Evolutionary conservation across 1,140 invertebrate species (phyloP), one percentile per base, ranked within the genome.

Genomic region (Drosophila ohnishii): DNA sequence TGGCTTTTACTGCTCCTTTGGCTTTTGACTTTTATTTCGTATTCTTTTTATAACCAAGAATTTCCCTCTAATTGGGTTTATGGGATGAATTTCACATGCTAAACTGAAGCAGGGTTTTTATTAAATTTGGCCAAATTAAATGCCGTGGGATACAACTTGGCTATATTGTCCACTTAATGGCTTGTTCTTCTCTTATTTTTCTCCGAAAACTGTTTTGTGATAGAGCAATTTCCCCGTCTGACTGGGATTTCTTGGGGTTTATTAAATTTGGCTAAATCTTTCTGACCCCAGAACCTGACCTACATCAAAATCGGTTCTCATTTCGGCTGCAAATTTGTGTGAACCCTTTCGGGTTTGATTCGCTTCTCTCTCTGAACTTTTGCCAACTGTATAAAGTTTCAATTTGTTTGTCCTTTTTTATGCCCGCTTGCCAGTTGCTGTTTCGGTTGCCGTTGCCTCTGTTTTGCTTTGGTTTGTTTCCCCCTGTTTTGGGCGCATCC

Each of bases 351-450:
- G 65, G 67, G 67, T 57, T 57, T 70, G 67, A 70, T 71, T 72
- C 63, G 71, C 28, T 40, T 25, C 44, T 13, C n/a, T 13, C 44
- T 22, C 9, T 25, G 44, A 72, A 71, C 69, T 71, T 71, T 59
- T 67, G 28, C 72, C 72, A 75, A 75, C 71, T 75, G 72, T 75
- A 57, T 75, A 65, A 65, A 75, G 71, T 76, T 76, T 76, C 56
- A 76, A 76, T 70, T 77, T 72, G 66, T 50, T 72, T 72, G 69
- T 72, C 66, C 55, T 59, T 71, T 72, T 53, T 55, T 37, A 5
- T 22, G 32, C 50, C 51, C 19, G 50, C 32, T 19, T 58, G 44
- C 34, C 35, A 45, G 28, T 47, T 32, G 42, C 28, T 28, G 25
- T 30, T 53, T 55, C 28, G 19, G 6, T 44, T 30, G n/a, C 37